These are phyloP conservation scores for Archivesica marissinica DNA, from an alignment of 1,140 invertebrate species.

Conservation along the genomic window DNA sequence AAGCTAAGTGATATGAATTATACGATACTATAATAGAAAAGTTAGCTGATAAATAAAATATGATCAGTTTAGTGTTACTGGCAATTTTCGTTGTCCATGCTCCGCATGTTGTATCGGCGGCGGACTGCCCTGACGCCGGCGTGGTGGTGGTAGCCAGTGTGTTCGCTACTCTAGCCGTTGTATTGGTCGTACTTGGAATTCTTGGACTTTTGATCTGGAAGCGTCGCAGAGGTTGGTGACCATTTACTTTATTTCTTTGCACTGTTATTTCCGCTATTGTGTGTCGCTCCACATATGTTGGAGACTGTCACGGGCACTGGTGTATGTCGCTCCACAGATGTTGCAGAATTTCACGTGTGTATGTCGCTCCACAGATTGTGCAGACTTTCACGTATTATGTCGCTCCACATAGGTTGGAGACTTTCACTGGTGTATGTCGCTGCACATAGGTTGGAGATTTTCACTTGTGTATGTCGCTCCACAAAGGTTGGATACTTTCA, in stretches of 20 bases:
- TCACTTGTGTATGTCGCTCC: too few species aligned
- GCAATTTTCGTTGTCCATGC: not conserved
- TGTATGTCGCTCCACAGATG: too few species aligned
- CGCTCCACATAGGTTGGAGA: too few species aligned
- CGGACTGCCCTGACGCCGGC: conserved; percentile 50
- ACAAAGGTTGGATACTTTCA: too few species aligned
- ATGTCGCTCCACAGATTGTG: too few species aligned
- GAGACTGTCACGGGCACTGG: too few species aligned
- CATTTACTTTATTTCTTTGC: not conserved
- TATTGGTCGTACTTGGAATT: conserved; percentile 64
- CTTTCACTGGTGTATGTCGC: too few species aligned
- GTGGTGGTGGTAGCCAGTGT: conserved; percentile 70
- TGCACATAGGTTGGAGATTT: too few species aligned
- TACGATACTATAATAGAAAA: not conserved
- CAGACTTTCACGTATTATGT: too few species aligned
- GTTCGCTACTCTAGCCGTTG: conserved; percentile 67
- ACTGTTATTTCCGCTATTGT: too few species aligned
- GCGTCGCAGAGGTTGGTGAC: conserved; percentile 64
- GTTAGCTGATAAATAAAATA: not conserved
- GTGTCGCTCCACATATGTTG: too few species aligned
- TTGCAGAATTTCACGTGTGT: too few species aligned
- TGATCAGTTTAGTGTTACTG: not conserved
- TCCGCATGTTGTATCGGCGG: not conserved
- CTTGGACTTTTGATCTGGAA: conserved; percentile 65
- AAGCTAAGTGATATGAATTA: not conserved